Conservation (phyloP, 1,140 invertebrate species). For the Achroia grisella region DNA sequence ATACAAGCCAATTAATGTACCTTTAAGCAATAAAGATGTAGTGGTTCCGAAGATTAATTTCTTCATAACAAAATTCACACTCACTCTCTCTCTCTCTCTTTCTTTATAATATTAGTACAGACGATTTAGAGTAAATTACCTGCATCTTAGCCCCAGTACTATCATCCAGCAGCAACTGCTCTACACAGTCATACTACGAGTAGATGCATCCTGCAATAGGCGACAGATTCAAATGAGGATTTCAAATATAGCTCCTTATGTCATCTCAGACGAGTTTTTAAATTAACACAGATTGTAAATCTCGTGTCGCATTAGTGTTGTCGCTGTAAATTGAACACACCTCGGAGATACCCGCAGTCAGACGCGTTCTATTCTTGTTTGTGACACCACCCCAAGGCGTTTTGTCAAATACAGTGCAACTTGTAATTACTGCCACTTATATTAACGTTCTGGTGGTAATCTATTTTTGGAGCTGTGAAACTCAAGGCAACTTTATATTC, state of each 20-base stretch:
- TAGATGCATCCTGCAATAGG: conserved; percentile 14
- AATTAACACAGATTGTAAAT: conserved; percentile 58
- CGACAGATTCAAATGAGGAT: conserved; percentile 20
- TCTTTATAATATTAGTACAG: too few relatives aligned
- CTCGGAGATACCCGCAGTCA: conserved; percentile 35
- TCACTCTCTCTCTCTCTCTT: too few relatives aligned
- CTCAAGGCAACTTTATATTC: too few relatives aligned
- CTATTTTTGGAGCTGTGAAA: too few relatives aligned
- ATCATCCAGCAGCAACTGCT: too few relatives aligned
- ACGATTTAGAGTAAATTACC: too few relatives aligned
- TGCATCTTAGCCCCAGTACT: too few relatives aligned
- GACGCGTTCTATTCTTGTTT: conserved; percentile 52
- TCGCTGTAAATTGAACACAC: conserved; percentile 55
- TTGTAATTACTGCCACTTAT: conserved; percentile 58
- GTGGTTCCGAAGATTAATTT: too few relatives aligned
- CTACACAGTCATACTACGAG: conserved; percentile 26
- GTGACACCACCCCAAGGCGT: conserved; percentile 47
- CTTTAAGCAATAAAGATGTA: too few relatives aligned
- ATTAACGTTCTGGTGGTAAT: conserved; percentile 9
- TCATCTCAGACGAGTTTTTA: conserved; percentile 48
- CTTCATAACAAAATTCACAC: too few relatives aligned
- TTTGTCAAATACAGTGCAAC: conserved; percentile 46
- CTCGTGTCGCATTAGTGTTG: conserved; percentile 39
- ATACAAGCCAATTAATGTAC: too few relatives aligned
- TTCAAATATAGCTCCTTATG: conserved; percentile 54